Conservation (phyloP, 2,797 vertebrate genomes). For the Hapalemur alaotrensis region DNA sequence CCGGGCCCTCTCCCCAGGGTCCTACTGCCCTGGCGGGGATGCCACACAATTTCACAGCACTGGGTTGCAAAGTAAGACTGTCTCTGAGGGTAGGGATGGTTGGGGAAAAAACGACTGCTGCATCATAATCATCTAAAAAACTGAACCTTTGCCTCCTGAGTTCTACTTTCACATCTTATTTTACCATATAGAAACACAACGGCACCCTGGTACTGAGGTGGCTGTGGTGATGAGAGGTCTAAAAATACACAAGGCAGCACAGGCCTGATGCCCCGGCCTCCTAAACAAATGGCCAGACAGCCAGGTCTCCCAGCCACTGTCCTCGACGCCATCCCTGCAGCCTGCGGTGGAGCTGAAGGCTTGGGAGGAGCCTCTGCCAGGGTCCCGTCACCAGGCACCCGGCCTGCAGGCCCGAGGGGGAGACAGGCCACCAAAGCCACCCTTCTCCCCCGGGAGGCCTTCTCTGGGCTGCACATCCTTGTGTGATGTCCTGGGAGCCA, state of each 20-base stretch:
- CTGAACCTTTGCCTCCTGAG: not conserved
- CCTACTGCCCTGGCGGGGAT: not conserved
- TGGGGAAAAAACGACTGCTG: too few relatives aligned
- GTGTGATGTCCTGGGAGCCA: not conserved
- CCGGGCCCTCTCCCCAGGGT: not conserved
- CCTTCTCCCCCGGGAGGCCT: not conserved
- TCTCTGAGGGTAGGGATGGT: not conserved
- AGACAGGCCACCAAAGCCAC: not conserved
- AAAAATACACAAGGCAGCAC: not conserved
- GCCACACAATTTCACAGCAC: not conserved
- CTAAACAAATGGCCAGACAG: not conserved
- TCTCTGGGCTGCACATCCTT: accelerated
- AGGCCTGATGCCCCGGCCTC: not conserved
- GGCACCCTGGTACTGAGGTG: accelerated
- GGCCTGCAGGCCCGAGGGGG: accelerated
- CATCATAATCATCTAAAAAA: not conserved
- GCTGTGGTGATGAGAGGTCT: accelerated
- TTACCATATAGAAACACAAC: accelerated
- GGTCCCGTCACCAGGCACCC: not conserved
- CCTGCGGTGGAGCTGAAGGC: not conserved
- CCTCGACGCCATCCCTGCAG: not conserved
- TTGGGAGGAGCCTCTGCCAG: accelerated
- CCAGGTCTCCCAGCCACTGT: not conserved
- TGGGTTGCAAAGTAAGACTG: not conserved
- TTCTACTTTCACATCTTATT: accelerated